Evolutionary conservation across 1,140 invertebrate species (phyloP), one percentile per base, ranked within the genome.

Genomic region (Drosophila bipectinata): DNA sequence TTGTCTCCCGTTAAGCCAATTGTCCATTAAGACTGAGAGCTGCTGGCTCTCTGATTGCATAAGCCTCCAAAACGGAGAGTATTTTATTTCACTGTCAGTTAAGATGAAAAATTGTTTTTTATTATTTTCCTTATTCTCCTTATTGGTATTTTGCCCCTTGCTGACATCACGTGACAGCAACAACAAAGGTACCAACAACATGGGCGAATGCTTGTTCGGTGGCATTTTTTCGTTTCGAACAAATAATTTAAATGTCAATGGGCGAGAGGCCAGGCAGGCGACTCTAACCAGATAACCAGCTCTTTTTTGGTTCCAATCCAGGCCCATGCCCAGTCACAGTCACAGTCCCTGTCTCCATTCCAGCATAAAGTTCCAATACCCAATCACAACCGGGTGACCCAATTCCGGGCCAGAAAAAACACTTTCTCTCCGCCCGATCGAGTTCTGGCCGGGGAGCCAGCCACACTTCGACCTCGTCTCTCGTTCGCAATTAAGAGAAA

Each of bases 181-280:
- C 51, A 69, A 69, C 51, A 18, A 30, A 15, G 3, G 4, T 47
- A 44, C 12, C 57, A 67, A 41, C 61, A 63, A 60, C 54, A 37
- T 49, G 28, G 34, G 57, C 62, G 73, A 75, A 66, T 49, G 77
- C 63, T 74, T 68, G 63, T 71, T 82, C 81, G 69, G 78, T 85
- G 81, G 81, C 81, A 85, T 85, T 87, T 85, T 76, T 80, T 78
- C 47, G 53, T 53, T 34, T 59, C 49, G 61, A 64, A 67, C 49
- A 78, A 87, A 78, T 87, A 75, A 87, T 87, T 87, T 87, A 87
- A 87, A 87, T 85, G 82, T 85, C 82, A 85, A 71, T 78, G 79
- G 66, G 66, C 74, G 66, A 87, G 63, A 71, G 60, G 54, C 60
- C 60, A 62, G 57, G 30, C 52, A 41, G 47, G 34, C 18, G 30